Base-by-base conservation (phyloP, 2,797 vertebrate genomes). In the Emydoidea blandingii region DNA sequence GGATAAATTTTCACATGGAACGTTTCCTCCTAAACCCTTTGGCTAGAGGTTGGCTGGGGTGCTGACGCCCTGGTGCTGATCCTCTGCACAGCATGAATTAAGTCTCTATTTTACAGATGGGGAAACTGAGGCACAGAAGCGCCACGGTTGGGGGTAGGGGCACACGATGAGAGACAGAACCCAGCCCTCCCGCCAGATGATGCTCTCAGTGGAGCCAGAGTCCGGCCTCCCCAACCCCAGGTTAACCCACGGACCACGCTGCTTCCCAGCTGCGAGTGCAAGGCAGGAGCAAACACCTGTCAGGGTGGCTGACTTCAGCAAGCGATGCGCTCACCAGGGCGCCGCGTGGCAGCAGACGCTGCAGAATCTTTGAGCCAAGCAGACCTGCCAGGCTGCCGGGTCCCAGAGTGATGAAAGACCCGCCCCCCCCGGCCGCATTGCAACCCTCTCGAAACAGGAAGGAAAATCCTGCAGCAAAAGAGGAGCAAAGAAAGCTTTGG, bases 241-340 rank as follows among this genome's bases (percentile, higher is more conserved):
- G 12, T 7, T 8, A 41, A 47, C 11, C 72, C 21, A 21, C 21
- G 12, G 41, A 74, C 23, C 44, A 8, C 0, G 1, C 2, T 5
- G 2, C 23, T 84, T 47, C 49, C 5, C 0, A 0, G 34, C n/a
- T 12, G 8, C 23, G 18, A 44, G 37, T 23, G 37, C 10, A 21
- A 74, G 68, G 23, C 44, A 49, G 82, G 50, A 41, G 12, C 16
- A 29, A 1, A 50, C 16, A 4, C 54, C 68, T 83, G n/a, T 18
- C 59, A 50, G 57, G 25, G 2, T 31, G 62, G 68, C 53, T 15
- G 54, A 31, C 37, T 18, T 37, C 80, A 6, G n/a, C 80, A 8
- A 5, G 25, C 0, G 12, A 79, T 21, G 12, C 5, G 1, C 41
- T 44, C 0, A 0, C 0, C 3, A 7, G 2, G 81, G 81, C 29